Evolutionary conservation across 2,888 invertebrate genomes (phyloP).

Genomic region (Lymantria dispar): DNA sequence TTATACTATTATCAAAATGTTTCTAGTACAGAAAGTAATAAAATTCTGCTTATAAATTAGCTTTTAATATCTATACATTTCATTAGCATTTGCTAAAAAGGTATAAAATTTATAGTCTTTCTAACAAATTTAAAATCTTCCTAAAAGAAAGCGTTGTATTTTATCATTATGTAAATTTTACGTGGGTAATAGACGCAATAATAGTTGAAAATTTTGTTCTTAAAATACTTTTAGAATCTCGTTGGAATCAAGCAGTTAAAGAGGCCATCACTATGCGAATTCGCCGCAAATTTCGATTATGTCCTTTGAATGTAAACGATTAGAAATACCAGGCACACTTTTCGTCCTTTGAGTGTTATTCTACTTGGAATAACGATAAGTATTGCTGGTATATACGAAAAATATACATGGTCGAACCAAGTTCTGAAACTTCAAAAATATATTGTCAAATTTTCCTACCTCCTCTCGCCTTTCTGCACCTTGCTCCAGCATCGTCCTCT

Average conservation of each 20-base stretch:
- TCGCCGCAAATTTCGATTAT: slow-evolving; percentile 17
- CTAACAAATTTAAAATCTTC: slow-evolving; percentile 9
- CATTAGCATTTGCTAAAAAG: not conserved
- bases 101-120: not conserved
- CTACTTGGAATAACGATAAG: slow-evolving; percentile 12
- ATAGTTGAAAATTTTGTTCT: slow-evolving; percentile 12
- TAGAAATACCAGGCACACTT: slow-evolving; percentile 14
- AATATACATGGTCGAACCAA: no score
- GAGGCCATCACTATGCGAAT: slow-evolving; percentile 23
- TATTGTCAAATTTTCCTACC: no score
- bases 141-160: not conserved
- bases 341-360: slow-evolving; percentile 32
- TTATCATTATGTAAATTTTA: slow-evolving; percentile 14
- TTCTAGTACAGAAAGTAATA: no score
- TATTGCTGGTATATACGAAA: no score
- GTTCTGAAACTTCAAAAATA: no score
- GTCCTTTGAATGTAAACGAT: slow-evolving; percentile 11
- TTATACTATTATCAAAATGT: no score
- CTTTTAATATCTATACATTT: no score
- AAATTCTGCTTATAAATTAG: no score
- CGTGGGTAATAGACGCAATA: slow-evolving; percentile 6
- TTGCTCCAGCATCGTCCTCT: no score
- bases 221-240: slow-evolving; percentile 18
- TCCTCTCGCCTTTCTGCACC: no score
- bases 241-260: slow-evolving; percentile 14